Conservation (phyloP, 2,113 vertebrate species). For the Coregonus clupeaformis region DNA sequence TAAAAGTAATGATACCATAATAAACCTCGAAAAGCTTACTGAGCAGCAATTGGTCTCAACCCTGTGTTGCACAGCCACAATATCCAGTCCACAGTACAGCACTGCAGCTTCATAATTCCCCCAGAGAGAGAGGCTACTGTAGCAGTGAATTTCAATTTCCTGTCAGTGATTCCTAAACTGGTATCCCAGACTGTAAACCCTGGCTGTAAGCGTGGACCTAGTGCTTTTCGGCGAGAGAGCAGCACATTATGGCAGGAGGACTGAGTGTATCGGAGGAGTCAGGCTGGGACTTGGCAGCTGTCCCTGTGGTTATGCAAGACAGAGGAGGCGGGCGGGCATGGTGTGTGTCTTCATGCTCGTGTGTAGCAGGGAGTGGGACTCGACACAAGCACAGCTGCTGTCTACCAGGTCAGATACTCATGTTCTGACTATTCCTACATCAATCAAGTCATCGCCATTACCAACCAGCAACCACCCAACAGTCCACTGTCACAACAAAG, state of each 20-base stretch:
- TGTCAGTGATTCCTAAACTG: background rate
- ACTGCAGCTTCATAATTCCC: background rate
- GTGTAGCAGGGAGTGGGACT: background rate
- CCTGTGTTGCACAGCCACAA: background rate
- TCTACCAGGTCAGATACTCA: conserved; percentile 11
- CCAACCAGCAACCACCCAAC: background rate
- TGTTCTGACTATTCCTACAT: background rate
- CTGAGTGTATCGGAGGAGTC: conserved; percentile 35
- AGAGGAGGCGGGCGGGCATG: conserved; percentile 15
- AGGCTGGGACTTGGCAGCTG: conserved; percentile 51
- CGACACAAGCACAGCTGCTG: conserved; percentile 27
- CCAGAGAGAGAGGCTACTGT: background rate
- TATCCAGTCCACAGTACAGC: background rate
- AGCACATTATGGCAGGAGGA: conserved; percentile 7
- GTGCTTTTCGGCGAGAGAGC: conserved; percentile 3
- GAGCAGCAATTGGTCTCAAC: background rate
- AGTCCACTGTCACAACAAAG: background rate
- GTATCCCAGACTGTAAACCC: background rate
- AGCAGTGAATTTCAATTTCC: background rate
- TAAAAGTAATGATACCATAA: background rate
- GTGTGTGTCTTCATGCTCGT: conserved; percentile 15
- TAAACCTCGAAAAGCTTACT: too few species aligned
- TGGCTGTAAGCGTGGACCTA: background rate
- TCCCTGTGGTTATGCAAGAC: conserved; percentile 49
- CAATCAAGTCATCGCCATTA: conserved; percentile 2